phyloP scores from a whole-genome alignment of 2,113 vertebrate species.

The Lampris megalopsis region DNA sequence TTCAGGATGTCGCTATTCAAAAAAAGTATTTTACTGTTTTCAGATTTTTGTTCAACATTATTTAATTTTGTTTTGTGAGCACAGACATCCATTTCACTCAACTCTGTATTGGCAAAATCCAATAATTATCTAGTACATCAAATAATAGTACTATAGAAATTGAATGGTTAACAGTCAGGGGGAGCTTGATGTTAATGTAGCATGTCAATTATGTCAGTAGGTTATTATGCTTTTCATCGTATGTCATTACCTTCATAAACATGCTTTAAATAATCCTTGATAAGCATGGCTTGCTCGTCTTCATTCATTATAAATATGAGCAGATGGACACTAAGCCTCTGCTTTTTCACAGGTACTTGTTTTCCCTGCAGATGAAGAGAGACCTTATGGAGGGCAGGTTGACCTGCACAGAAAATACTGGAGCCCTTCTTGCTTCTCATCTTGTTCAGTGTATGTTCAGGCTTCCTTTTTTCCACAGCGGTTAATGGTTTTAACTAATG shows the following conservation, averaged over 20 bases:
- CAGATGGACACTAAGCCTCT: constrained; percentile 20
- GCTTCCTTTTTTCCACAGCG: background rate
- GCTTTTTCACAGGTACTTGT: constrained; percentile 88
- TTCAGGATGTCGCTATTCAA: background rate
- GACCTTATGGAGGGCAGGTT: constrained; percentile 90
- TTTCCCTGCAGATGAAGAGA: constrained; percentile 94
- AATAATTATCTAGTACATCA: too few species aligned
- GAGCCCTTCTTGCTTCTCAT: constrained; percentile 90
- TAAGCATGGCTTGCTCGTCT: background rate
- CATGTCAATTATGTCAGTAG: too few species aligned
- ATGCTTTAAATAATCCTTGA: background rate
- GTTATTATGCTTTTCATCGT: too few species aligned
- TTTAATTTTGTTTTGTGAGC: too few species aligned
- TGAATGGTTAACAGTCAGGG: too few species aligned
- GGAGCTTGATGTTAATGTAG: too few species aligned
- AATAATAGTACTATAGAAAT: too few species aligned
- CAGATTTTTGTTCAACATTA: background rate
- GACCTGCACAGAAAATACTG: constrained; percentile 89
- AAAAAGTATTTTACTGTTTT: constrained; percentile 6
- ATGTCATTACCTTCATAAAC: background rate
- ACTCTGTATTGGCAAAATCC: too few species aligned
- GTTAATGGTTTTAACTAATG: background rate
- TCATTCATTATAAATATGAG: background rate
- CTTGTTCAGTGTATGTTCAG: constrained; percentile 89
- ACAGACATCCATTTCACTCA: too few species aligned